Evolutionary conservation across 53 echinoderm and acorn worm species (phyloP).

Genomic region (Astropecten irregularis): DNA sequence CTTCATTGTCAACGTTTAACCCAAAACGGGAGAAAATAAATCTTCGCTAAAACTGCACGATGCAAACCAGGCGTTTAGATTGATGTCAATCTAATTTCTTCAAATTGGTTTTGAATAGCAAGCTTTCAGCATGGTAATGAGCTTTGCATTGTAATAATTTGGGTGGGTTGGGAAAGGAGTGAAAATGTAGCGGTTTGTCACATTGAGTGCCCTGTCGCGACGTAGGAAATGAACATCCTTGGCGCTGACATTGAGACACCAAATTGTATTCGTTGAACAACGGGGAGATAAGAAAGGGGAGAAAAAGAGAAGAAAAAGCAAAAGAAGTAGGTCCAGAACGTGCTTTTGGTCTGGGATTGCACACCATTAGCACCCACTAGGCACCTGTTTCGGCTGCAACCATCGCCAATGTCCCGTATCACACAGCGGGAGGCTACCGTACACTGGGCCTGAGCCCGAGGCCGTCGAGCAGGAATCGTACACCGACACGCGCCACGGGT

Average conservation of each 20-base stretch:
- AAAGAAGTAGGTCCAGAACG: conserved; percentile 53
- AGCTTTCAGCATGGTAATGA: too few species aligned
- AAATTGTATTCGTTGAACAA: conserved; percentile 3
- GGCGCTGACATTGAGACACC: conserved; percentile 34
- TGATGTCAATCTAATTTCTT: too few species aligned
- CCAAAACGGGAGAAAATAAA: too few species aligned
- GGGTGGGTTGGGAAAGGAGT: too few species aligned
- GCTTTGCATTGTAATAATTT: too few species aligned
- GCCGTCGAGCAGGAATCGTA: conserved; percentile 16
- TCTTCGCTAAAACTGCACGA: too few species aligned
- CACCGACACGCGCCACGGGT: conserved; percentile 51
- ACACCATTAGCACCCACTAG: conserved; percentile 31
- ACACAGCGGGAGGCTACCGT: conserved; percentile 37
- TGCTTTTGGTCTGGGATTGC: conserved; percentile 38
- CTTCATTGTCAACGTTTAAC: too few species aligned
- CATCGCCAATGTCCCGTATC: conserved; percentile 15
- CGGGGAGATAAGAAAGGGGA: neutral
- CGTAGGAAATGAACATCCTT: conserved; percentile 28
- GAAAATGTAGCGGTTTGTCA: too few species aligned
- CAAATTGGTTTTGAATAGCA: too few species aligned
- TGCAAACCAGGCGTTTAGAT: too few species aligned
- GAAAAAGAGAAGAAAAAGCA: too few species aligned
- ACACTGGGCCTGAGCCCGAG: conserved; percentile 17
- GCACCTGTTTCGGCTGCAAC: conserved; percentile 53
- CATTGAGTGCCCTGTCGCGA: too few species aligned